These are phyloP conservation scores for Macropodus opercularis DNA, from an alignment of 2,797 vertebrate species.

Conservation along the genomic window DNA sequence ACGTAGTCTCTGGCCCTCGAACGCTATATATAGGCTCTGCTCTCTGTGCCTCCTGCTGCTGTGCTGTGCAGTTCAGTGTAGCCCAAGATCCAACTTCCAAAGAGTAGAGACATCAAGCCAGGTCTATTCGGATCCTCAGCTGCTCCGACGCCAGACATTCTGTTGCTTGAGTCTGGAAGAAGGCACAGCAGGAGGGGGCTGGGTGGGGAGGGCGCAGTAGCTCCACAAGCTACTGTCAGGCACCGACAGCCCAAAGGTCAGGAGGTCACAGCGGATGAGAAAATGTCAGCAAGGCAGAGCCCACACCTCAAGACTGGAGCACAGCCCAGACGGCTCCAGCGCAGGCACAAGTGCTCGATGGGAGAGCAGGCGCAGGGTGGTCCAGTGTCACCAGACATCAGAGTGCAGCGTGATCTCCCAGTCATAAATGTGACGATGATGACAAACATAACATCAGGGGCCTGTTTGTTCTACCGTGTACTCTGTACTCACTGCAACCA, in stretches of 20 bases:
- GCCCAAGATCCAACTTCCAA: constrained; percentile 33
- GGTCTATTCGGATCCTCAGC: constrained; percentile 69
- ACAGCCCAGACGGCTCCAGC: constrained; percentile 57
- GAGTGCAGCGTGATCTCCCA: neutral
- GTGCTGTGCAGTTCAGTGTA: constrained; percentile 26
- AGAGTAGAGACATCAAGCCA: constrained; percentile 45
- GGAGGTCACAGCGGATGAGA: constrained; percentile 34
- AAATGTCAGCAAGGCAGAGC: constrained; percentile 51
- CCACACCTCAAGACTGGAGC: constrained; percentile 57
- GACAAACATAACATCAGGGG: constrained; percentile 6
- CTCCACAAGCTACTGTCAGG: constrained; percentile 26
- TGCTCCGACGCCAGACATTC: constrained; percentile 61
- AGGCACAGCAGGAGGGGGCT: neutral
- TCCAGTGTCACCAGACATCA: constrained; percentile 9
- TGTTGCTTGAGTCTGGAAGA: constrained; percentile 34
- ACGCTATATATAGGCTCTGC: constrained; percentile 66
- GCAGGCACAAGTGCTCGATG: constrained; percentile 58
- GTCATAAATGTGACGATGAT: neutral
- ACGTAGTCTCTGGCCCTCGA: constrained; percentile 34
- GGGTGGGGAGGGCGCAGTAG: neutral
- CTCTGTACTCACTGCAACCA: constrained; percentile 24
- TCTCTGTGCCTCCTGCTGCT: constrained; percentile 42
- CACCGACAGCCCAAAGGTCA: constrained; percentile 48
- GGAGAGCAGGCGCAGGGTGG: constrained; percentile 30
- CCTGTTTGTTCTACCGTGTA: constrained; percentile 29